phyloP scores from a whole-genome alignment of 2,797 vertebrate species.

The Allobates femoralis region DNA sequence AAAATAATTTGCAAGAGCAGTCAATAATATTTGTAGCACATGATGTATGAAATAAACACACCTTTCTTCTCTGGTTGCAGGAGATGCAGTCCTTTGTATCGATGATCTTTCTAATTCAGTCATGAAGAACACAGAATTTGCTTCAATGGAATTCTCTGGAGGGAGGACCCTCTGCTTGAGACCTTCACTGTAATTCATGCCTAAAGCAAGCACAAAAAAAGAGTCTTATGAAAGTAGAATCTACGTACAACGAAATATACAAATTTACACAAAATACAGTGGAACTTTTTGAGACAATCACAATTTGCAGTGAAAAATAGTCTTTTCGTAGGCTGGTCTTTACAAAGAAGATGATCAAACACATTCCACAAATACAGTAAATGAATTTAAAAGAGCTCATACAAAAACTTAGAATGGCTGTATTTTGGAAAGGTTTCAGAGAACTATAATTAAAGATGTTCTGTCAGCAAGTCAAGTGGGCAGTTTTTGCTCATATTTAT shows the following conservation, averaged over 20 bases:
- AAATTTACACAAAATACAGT: too few species aligned
- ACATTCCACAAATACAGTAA: background rate
- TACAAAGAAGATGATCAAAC: background rate
- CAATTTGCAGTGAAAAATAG: background rate
- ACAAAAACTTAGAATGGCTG: background rate
- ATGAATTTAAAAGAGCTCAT: background rate
- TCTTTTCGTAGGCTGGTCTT: background rate
- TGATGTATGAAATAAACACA: background rate
- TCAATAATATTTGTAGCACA: background rate
- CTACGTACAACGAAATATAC: too few species aligned
- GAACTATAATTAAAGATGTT: background rate
- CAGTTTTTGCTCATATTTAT: too few species aligned
- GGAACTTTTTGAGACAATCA: background rate
- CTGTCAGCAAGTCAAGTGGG: background rate
- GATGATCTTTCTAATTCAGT: conserved; percentile 71
- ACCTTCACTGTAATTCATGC: conserved; percentile 76
- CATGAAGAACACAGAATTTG: conserved; percentile 72
- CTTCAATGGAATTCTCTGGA: conserved; percentile 70
- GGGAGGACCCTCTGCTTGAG: conserved; percentile 73
- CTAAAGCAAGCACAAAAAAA: conserved; percentile 71
- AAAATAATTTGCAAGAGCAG: too few species aligned
- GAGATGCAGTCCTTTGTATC: conserved; percentile 72
- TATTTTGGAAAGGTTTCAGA: background rate
- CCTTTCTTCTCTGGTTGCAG: conserved; percentile 80
- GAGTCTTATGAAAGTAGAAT: too few species aligned